These are phyloP conservation scores for Hoplostethus atlanticus DNA, from an alignment of 2,797 vertebrate species.

Conservation along the genomic window DNA sequence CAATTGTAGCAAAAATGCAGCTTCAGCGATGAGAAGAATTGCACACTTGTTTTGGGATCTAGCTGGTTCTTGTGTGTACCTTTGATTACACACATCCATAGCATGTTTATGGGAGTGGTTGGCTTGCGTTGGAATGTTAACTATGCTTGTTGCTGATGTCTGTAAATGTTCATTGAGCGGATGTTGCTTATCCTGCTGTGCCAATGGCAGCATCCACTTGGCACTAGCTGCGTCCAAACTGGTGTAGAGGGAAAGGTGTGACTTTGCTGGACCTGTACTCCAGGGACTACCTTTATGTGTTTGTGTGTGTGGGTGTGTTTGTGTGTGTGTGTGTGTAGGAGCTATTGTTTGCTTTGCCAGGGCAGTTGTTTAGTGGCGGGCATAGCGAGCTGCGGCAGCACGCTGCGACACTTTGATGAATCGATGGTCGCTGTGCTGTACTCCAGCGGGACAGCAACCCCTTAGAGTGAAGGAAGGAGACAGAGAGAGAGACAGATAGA, in stretches of 20 bases:
- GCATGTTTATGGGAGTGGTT: conserved; percentile 19
- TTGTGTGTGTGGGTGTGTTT: conserved; percentile 14
- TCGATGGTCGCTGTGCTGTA: conserved; percentile 64
- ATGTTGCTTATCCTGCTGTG: conserved; percentile 49
- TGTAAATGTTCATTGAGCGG: conserved; percentile 57
- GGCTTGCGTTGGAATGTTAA: conserved; percentile 43
- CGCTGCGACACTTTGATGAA: conserved; percentile 84
- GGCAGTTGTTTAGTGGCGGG: conserved; percentile 76
- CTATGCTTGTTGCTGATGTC: conserved; percentile 26
- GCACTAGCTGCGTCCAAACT: conserved; percentile 59
- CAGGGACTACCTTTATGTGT: conserved; percentile 55
- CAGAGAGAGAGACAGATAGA: conserved; percentile 7
- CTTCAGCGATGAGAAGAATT: conserved; percentile 60
- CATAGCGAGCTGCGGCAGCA: conserved; percentile 58
- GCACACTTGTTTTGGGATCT: conserved; percentile 16
- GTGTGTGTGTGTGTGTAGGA: conserved; percentile 39
- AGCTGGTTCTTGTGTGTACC: conserved; percentile 10
- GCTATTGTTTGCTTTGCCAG: conserved; percentile 77
- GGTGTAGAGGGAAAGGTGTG: conserved; percentile 61
- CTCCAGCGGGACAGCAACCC: conserved; percentile 69
- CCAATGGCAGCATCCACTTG: conserved; percentile 58
- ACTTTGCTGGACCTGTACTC: conserved; percentile 74
- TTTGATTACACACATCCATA: neutral
- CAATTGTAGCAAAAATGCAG: conserved; percentile 38
- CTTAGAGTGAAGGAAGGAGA: conserved; percentile 67